Evolutionary conservation across 2,113 vertebrate species (phyloP), one percentile per base, ranked within the genome.

Genomic region (Neomonachus schauinslandi): DNA sequence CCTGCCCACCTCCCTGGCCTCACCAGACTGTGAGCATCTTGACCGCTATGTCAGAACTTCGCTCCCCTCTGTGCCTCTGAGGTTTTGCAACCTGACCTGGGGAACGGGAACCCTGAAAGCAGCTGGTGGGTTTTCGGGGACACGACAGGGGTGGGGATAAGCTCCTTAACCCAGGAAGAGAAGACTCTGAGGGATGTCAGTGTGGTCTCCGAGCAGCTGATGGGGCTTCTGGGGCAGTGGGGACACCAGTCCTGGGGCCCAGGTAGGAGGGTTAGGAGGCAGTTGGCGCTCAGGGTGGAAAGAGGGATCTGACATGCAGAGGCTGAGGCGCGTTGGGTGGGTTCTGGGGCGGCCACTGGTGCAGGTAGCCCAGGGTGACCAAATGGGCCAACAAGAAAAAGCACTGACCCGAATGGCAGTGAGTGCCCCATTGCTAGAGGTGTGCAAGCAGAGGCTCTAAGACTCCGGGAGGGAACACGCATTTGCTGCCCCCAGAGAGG

Each of bases 11-110:
- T n/a, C 63, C 33, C 5, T 5, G 84, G 24, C 79, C 28, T 91
- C 24, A 39, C 18, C 13, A 12, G 39, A n/a, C 55, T 4, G 19
- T 6, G 49, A 84, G 82, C 33, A 0, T 46, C 26, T 19, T 9
- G 51, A n/a, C 1, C 2, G 19, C 10, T 3, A 1, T 4, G 5
- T 42, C 2, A 1, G 53, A 39, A 13, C 55, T 24, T n/a, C 4
- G 9, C 5, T 26, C 5, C 18, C 46, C 7, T 22, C 33, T 1
- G 42, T 33, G 9, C 69, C 36, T 21, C 71, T 16, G n/a, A 46
- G 4, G 21, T 59, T 49, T 67, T 26, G 39, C 16, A 57, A 6
- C n/a, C 61, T 59, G 36, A 84, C 33, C 71, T 49, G 59, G 69
- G 59, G 7, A 28, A 49, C 0, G 0, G 6, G 26, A 22, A 16